Percentiles rank a stretch among this genome's conserved stretches.
These are phyloP conservation scores for Callionymus lyra DNA, from an alignment of 2,113 vertebrate species.

Conservation along the genomic window DNA sequence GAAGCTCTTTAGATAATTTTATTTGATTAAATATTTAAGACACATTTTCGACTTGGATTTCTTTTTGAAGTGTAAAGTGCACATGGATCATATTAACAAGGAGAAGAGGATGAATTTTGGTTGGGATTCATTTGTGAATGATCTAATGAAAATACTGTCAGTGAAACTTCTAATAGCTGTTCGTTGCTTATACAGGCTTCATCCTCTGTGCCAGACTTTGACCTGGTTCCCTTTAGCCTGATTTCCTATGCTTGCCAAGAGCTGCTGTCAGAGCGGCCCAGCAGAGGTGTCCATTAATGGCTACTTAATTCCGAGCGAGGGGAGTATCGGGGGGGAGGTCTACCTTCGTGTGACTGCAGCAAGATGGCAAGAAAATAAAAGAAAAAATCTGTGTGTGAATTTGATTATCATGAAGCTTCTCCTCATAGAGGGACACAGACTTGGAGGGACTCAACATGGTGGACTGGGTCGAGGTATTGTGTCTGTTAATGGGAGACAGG, in stretches of 20 bases:
- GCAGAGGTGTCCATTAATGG: conserved; percentile 18
- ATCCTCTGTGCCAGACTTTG: conserved; percentile 3
- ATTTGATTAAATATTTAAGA: too few relatives aligned
- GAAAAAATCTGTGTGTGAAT: too few relatives aligned
- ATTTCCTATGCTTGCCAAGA: conserved; percentile 8
- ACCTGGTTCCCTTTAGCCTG: conserved; percentile 4
- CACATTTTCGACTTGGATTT: too few relatives aligned
- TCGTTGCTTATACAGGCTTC: conserved; percentile 2
- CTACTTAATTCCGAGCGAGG: conserved; percentile 17
- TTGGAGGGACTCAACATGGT: conserved; percentile 23
- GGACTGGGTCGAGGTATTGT: conserved; percentile 24
- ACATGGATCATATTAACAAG: too few relatives aligned
- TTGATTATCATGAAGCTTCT: conserved; percentile 21
- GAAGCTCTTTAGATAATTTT: too few relatives aligned
- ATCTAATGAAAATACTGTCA: conserved; percentile 10
- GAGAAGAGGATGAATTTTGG: too few relatives aligned
- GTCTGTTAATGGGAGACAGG: conserved; percentile 55
- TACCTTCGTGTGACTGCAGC: conserved; percentile 14
- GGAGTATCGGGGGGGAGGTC: conserved; percentile 10
- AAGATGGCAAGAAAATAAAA: too few relatives aligned
- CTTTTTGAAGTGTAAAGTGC: too few relatives aligned
- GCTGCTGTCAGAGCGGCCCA: conserved; percentile 9
- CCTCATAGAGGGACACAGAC: conserved; percentile 17
- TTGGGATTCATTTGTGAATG: too few relatives aligned
- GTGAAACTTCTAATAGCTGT: conserved; percentile 22